Base-by-base conservation (phyloP, 2,797 vertebrate species). In the Gorsachius magnificus region DNA sequence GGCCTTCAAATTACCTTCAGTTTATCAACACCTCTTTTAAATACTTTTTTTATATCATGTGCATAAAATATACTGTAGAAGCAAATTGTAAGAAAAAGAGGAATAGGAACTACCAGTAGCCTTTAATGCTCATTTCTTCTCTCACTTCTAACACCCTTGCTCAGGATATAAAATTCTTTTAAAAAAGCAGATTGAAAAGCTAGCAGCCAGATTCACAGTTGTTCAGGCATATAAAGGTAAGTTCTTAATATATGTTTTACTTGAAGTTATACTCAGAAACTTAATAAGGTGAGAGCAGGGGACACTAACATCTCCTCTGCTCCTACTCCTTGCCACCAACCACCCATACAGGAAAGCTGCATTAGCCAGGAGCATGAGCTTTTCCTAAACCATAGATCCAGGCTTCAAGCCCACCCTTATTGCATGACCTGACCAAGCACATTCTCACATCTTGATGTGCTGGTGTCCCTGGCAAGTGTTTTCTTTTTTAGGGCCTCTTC, bases 291-390 rank as follows among this genome's bases (percentile, higher is more conserved):
- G 18, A 78, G 7, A 74, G 16, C 6, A 54, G 43, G 22, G 24
- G 15, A 29, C 26, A 13, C 18, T 54, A 54, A 64, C 16, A 33
- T 18, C 0, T 0, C 8, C 5, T 58, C 14, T 17, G 12, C 14
- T 81, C 43, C 43, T 58, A 18, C 14, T 36, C 0, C 0, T 91
- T 63, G 36, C 25, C 41, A 56, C 10, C 5, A 60, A 1, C 13
- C 14, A 38, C 57, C 4, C 38, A 3, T 5, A 9, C 5, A 64
- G 16, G 10, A 16, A 71, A 64, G 29, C 1, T 71, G 14, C 48
- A 60, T 25, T 7, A 53, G 9, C 10, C 9, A 60, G 2, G 9
- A 43, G 2, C 25, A 25, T 5, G 24, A 72, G 6, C 1, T 68
- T 65, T 82, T 51, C 48, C 50, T 56, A 33, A 46, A 71, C 46